Conservation (phyloP, 1,140 invertebrate species). For the Cherax quadricarinatus region DNA sequence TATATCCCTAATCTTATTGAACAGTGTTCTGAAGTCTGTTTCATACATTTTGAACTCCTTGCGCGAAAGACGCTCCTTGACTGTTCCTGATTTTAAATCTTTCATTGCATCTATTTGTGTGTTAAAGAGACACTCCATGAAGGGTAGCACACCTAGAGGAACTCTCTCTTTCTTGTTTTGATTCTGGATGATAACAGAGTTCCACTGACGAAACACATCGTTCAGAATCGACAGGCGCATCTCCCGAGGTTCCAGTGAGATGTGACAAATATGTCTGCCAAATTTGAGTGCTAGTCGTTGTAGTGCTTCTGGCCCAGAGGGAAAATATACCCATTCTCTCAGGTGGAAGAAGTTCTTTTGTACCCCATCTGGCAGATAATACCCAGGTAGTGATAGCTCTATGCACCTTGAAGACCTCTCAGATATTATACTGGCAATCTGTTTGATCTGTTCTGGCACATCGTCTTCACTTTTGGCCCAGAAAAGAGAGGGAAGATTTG, state of each 20-base stretch:
- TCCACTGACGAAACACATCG: constrained; percentile 64
- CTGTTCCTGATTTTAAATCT: neutral
- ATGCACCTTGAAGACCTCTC: neutral
- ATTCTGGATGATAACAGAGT: constrained; percentile 44
- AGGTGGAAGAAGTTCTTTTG: constrained; percentile 11
- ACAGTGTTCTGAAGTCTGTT: constrained; percentile 36
- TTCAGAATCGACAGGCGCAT: neutral
- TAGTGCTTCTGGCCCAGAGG: neutral
- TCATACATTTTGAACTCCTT: neutral
- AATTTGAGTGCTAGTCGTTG: neutral
- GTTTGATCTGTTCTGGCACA: constrained; percentile 21
- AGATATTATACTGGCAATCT: neutral
- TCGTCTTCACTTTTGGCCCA: neutral
- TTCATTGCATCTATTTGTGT: neutral
- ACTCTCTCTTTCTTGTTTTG: neutral
- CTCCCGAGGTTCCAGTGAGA: neutral
- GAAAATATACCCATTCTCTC: constrained; percentile 47
- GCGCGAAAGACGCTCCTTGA: neutral
- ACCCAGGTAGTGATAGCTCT: constrained; percentile 27
- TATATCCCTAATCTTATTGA: constrained; percentile 55
- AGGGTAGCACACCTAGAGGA: constrained; percentile 15
- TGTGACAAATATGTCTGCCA: neutral
- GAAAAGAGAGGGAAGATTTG: constrained; percentile 57
- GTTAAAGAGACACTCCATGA: constrained; percentile 48
- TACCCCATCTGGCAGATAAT: neutral